Percentiles rank a stretch among this genome's conserved stretches.
phyloP scores from a whole-genome alignment of 2,888 invertebrate genomes.

The Cosmia pyralina region DNA sequence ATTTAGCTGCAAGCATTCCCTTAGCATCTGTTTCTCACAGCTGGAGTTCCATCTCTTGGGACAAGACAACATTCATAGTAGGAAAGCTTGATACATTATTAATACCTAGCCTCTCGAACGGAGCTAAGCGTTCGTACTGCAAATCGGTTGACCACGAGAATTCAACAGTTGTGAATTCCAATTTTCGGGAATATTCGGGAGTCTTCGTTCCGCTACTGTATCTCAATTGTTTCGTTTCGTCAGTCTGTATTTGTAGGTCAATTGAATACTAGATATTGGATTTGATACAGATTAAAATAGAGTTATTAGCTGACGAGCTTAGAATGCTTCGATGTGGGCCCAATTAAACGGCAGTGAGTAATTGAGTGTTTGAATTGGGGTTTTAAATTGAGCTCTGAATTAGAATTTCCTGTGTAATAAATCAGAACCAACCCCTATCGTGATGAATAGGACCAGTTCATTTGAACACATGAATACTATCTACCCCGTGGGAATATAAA shows the following conservation, averaged over 20 bases:
- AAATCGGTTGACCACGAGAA: slow-evolving; percentile 53
- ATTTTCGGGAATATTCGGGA: slow-evolving; percentile 37
- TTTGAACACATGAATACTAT: slow-evolving; percentile 25
- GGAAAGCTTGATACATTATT: slow-evolving; percentile 47
- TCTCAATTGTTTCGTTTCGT: slow-evolving; percentile 36
- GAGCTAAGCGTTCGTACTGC: slow-evolving; percentile 31
- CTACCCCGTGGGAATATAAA: slow-evolving; percentile 23
- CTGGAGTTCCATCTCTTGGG: slow-evolving; percentile 46
- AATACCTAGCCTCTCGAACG: slow-evolving; percentile 39
- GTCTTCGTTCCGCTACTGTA: slow-evolving; percentile 24
- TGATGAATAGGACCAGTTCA: slow-evolving; percentile 9
- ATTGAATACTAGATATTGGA: slow-evolving; percentile 25
- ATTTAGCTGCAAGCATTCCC: slow-evolving; percentile 53
- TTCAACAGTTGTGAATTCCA: slow-evolving; percentile 39
- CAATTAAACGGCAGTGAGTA: slow-evolving; percentile 23
- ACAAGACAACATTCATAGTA: slow-evolving; percentile 46
- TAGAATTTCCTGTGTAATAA: slow-evolving; percentile 22
- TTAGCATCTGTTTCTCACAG: slow-evolving; percentile 48
- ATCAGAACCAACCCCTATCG: slow-evolving; percentile 16
- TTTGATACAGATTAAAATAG: slow-evolving; percentile 16
- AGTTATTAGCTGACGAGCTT: not conserved
- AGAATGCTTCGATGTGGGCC: slow-evolving; percentile 12
- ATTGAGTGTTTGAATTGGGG: slow-evolving; percentile 16
- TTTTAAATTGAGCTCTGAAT: slow-evolving; percentile 28
- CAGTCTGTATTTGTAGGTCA: slow-evolving; percentile 19